These are phyloP conservation scores for Actinemys pallida DNA, from an alignment of 2,113 vertebrate genomes.

Conservation along the genomic window DNA sequence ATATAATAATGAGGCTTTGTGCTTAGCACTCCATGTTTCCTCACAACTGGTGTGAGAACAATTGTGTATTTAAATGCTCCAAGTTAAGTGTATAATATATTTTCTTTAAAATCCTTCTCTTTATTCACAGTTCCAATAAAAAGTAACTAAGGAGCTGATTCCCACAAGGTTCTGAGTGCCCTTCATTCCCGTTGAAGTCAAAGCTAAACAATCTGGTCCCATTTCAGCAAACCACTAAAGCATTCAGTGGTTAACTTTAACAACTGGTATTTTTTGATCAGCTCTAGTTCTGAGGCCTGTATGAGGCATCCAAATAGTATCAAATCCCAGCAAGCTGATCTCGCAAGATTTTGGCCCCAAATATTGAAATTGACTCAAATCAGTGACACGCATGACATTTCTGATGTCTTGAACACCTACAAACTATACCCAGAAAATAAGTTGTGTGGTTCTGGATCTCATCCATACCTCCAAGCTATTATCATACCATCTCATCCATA, in stretches of 20 bases:
- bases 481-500: no score
- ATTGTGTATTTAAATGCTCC: slow-evolving; percentile 44
- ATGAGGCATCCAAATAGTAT: not conserved
- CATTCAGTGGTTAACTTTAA: not conserved
- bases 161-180: not conserved
- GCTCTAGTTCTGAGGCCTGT: not conserved
- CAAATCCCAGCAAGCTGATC: not conserved
- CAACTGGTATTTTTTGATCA: not conserved
- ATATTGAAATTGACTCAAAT: slow-evolving; percentile 23
- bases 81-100: slow-evolving; percentile 25
- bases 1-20: slow-evolving; percentile 39
- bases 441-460: not conserved
- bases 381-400: slow-evolving; percentile 7
- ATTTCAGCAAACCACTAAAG: not conserved
- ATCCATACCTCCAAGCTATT: not conserved
- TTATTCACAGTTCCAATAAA: slow-evolving; percentile 2
- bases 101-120: slow-evolving; percentile 35
- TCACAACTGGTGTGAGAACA: slow-evolving; percentile 49
- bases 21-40: slow-evolving; percentile 34
- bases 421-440: slow-evolving; percentile 6
- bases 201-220: slow-evolving; percentile 27
- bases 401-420: slow-evolving; percentile 14
- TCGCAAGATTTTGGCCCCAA: not conserved
- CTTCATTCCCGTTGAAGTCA: not conserved
- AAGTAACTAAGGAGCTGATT: slow-evolving; percentile 25